Evolutionary conservation across 2,113 vertebrate genomes (phyloP).

Genomic region (Caretta caretta): DNA sequence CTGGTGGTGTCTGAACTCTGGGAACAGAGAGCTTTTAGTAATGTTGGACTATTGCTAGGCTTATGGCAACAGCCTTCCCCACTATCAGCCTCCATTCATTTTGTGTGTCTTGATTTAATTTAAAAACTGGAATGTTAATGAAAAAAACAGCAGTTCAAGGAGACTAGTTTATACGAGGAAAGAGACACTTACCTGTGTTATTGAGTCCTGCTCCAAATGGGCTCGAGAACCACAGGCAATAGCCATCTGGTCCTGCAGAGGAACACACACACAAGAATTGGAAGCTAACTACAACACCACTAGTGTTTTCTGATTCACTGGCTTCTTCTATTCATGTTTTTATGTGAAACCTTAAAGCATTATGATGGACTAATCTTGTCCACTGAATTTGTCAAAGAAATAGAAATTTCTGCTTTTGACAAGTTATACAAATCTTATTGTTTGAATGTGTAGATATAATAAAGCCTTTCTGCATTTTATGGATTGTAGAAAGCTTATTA

Average conservation of each 20-base stretch:
- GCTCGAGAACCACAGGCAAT: conserved; percentile 98
- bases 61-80: neutral
- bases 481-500: neutral
- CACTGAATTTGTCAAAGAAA: neutral
- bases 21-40: neutral
- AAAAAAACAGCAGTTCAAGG: neutral
- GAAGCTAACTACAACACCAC: neutral
- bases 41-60: neutral
- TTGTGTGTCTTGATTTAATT: neutral
- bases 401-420: neutral
- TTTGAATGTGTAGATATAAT: neutral
- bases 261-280: conserved; percentile 17
- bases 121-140: neutral
- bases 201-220: conserved; percentile 92
- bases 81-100: neutral
- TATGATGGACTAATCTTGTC: neutral
- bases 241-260: conserved; percentile 88
- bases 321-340: neutral
- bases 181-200: conserved; percentile 87
- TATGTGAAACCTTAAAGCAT: neutral
- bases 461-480: neutral
- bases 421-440: neutral
- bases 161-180: neutral
- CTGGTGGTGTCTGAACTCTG: neutral
- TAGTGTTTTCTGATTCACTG: neutral